These are phyloP conservation scores for Phalacrocorax carbo DNA, from an alignment of 2,113 vertebrate genomes.

Conservation along the genomic window DNA sequence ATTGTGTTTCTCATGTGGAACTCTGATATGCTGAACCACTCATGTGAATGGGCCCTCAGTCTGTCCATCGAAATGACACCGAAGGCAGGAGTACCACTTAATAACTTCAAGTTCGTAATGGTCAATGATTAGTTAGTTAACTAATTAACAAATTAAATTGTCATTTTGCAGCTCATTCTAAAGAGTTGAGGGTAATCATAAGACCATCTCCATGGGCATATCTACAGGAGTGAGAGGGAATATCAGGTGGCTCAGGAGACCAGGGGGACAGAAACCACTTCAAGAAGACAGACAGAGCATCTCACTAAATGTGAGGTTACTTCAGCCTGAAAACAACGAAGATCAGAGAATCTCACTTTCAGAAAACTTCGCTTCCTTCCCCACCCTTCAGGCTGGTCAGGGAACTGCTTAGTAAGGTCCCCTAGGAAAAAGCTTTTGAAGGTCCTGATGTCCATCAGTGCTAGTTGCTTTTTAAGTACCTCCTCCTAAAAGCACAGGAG, in stretches of 20 bases:
- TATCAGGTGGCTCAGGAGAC: neutral
- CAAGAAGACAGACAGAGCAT: neutral
- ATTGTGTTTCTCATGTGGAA: accelerated
- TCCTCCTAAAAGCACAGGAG: too few species aligned
- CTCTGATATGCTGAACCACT: neutral
- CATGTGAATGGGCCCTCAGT: neutral
- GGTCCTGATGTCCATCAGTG: too few species aligned
- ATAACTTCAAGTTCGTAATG: neutral
- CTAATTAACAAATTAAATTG: neutral
- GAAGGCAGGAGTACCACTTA: neutral
- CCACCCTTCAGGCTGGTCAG: too few species aligned
- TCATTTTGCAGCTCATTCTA: neutral
- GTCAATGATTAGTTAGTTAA: neutral
- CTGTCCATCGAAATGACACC: neutral
- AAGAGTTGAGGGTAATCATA: neutral
- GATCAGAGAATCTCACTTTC: neutral
- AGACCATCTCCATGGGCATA: neutral
- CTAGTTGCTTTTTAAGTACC: too few species aligned
- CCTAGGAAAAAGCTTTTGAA: too few species aligned
- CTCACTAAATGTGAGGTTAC: neutral
- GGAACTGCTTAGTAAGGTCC: too few species aligned
- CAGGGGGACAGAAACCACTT: neutral
- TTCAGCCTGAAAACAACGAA: neutral
- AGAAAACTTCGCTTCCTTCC: neutral
- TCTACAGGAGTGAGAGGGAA: neutral